phyloP scores from a whole-genome alignment of 1,140 invertebrate species.

The Drosophila mauritiana region DNA sequence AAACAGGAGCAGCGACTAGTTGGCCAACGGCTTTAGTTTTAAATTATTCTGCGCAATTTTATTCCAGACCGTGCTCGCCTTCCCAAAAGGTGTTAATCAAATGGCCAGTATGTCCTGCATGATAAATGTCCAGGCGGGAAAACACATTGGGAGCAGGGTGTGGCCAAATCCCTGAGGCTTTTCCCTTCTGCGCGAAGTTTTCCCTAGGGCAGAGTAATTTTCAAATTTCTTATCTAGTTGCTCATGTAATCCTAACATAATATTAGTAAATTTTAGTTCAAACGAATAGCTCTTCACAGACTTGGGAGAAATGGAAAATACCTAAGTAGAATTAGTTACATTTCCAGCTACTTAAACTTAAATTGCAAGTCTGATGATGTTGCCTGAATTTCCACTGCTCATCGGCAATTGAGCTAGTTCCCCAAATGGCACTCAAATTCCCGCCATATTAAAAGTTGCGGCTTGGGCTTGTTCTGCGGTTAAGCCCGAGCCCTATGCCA shows the following conservation, averaged over 20 bases:
- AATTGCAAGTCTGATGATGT: neutral
- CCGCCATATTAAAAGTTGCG: slow-evolving; percentile 19
- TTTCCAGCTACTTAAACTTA: neutral
- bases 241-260: neutral
- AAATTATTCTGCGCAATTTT: slow-evolving; percentile 52
- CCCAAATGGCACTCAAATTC: slow-evolving; percentile 29
- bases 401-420: slow-evolving; percentile 28
- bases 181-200: neutral
- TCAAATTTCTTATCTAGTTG: neutral
- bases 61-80: slow-evolving; percentile 42
- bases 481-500: slow-evolving; percentile 15
- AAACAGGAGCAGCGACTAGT: slow-evolving; percentile 19
- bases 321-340: neutral
- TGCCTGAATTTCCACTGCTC: slow-evolving; percentile 6
- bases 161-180: slow-evolving; percentile 5
- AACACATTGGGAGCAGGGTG: neutral
- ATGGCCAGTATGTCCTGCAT: slow-evolving; percentile 63
- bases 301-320: neutral
- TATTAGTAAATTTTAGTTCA: neutral
- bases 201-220: slow-evolving; percentile 1
- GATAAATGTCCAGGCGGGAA: slow-evolving; percentile 52
- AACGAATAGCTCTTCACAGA: neutral
- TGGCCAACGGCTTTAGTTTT: slow-evolving; percentile 23
- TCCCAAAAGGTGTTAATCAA: slow-evolving; percentile 71
- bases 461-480: slow-evolving; percentile 52